Conservation (phyloP, 2,797 vertebrate genomes). For the Pangasius sanitwongsei region DNA sequence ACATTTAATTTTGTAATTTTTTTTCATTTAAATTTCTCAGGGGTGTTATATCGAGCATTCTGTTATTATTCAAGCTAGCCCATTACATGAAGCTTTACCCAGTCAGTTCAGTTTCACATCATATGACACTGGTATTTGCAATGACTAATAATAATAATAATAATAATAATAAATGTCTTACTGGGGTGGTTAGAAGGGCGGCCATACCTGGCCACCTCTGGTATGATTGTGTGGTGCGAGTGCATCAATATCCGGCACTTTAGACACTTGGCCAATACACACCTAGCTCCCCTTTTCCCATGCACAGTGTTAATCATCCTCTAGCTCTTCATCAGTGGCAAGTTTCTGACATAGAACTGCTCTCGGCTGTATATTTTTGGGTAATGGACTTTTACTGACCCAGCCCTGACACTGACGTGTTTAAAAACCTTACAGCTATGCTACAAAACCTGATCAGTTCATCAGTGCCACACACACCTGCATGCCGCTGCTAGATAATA, state of each 20-base stretch:
- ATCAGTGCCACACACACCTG: not conserved
- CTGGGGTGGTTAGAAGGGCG: not conserved
- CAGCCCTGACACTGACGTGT: not conserved
- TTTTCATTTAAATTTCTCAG: not conserved
- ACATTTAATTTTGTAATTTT: too few relatives aligned
- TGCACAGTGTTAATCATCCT: not conserved
- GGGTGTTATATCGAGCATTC: not conserved
- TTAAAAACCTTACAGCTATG: not conserved
- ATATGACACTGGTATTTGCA: not conserved
- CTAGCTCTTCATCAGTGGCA: not conserved
- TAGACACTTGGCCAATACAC: not conserved
- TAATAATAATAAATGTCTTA: not conserved
- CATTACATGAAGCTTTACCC: not conserved
- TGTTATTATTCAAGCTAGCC: not conserved
- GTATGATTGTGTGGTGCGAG: not conserved
- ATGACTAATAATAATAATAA: not conserved
- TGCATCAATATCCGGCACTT: not conserved
- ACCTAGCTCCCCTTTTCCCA: not conserved
- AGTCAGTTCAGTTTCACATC: not conserved
- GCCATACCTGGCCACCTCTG: not conserved
- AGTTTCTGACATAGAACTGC: not conserved
- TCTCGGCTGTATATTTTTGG: not conserved
- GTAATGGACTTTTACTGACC: not conserved
- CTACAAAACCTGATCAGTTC: not conserved
- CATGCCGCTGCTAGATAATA: not conserved